A percentile compares a stretch with the other conserved stretches of the same genome.
Conservation (phyloP, 2,113 vertebrate genomes). For the Periophthalmus modestus region DNA sequence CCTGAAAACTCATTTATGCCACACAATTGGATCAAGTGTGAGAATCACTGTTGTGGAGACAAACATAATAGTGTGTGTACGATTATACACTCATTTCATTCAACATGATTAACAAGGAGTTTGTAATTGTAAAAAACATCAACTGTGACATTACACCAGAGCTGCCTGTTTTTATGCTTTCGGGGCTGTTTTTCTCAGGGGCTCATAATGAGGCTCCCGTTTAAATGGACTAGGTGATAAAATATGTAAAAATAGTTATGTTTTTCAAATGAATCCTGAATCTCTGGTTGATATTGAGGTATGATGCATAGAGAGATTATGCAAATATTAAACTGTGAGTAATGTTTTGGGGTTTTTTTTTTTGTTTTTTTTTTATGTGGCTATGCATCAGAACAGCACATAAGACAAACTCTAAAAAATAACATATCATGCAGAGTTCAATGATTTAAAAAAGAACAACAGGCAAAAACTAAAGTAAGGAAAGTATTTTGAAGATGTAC, state of each 20-base stretch:
- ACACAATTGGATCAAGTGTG: constrained; percentile 49
- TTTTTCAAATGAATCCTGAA: constrained; percentile 9
- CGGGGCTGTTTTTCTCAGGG: constrained; percentile 4
- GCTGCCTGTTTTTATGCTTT: constrained; percentile 23
- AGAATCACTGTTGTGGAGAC: constrained; percentile 48
- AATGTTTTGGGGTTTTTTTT: neutral
- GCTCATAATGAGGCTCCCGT: constrained; percentile 17
- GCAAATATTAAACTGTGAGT: constrained; percentile 4
- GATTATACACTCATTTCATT: constrained; percentile 44
- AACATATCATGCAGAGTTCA: neutral
- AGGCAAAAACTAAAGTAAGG: neutral
- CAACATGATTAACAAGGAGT: constrained; percentile 33
- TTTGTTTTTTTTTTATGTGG: neutral
- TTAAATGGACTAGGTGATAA: constrained; percentile 1
- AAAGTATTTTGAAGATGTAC: neutral
- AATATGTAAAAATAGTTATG: constrained; percentile 2
- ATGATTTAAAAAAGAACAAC: neutral
- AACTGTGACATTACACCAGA: constrained; percentile 25
- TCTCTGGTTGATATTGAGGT: constrained; percentile 4
- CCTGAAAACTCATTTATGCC: constrained; percentile 54
- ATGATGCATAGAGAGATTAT: constrained; percentile 2
- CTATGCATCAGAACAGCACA: neutral
- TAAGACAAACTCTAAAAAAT: neutral
- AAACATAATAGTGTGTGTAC: constrained; percentile 53
- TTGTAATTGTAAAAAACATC: constrained; percentile 33